These are phyloP conservation scores for Lampris incognitus DNA, from an alignment of 2,113 vertebrate genomes.

Conservation along the genomic window DNA sequence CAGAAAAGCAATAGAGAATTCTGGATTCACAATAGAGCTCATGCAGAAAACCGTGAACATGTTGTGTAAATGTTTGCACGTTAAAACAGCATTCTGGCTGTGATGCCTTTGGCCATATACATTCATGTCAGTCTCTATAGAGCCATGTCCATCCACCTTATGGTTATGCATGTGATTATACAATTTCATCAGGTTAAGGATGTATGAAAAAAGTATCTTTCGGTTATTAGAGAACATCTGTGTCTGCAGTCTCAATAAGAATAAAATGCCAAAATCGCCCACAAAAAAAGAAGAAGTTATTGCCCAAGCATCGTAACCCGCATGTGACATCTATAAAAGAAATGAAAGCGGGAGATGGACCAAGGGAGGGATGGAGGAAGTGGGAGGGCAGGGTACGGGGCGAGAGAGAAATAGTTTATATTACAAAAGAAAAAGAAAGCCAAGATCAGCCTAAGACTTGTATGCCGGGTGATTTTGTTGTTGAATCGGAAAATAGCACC, in stretches of 20 bases:
- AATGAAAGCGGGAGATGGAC: not conserved
- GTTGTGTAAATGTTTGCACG: no score
- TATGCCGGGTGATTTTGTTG: slow-evolving; percentile 14
- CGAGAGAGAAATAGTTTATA: slow-evolving; percentile 31
- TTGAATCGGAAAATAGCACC: slow-evolving; percentile 9
- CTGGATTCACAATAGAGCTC: no score
- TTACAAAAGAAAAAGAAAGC: slow-evolving; percentile 29
- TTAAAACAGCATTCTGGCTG: no score
- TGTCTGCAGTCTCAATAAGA: not conserved
- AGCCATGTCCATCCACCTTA: no score
- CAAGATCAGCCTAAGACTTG: slow-evolving; percentile 44
- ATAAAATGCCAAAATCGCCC: not conserved
- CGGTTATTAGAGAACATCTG: no score
- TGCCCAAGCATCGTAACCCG: not conserved
- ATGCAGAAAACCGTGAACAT: no score
- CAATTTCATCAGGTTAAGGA: no score
- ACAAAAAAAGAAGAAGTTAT: slow-evolving; percentile 11
- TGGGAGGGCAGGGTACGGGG: slow-evolving; percentile 29
- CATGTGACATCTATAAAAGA: not conserved
- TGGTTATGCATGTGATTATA: no score
- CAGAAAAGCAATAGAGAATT: no score
- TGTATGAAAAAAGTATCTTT: no score
- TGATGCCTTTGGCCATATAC: no score
- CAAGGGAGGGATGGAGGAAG: not conserved
- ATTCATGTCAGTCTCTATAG: no score